Conservation (phyloP, 1,140 invertebrate species). For the Drosophila sp. region DNA sequence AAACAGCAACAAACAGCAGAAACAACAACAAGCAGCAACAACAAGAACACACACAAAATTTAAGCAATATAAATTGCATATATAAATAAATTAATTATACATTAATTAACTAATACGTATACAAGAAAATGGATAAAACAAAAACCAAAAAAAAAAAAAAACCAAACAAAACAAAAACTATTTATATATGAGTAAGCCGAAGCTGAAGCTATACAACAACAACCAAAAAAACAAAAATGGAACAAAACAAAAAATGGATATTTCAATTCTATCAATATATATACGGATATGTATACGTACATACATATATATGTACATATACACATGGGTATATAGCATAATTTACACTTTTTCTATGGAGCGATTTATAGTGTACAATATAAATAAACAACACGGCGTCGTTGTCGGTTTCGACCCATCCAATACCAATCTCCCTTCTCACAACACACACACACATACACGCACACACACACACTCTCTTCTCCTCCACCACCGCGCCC, state of each 20-base stretch:
- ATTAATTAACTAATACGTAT: conserved; percentile 70
- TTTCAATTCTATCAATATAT: conserved; percentile 35
- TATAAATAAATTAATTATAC: conserved; percentile 65
- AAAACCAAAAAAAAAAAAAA: background rate
- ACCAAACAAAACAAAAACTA: conserved; percentile 27
- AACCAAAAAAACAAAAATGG: background rate
- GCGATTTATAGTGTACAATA: conserved; percentile 76
- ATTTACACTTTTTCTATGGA: conserved; percentile 82
- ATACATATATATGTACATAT: conserved; percentile 36
- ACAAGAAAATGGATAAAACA: conserved; percentile 31
- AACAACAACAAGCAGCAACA: conserved; percentile 29
- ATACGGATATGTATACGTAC: conserved; percentile 64
- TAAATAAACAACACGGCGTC: conserved; percentile 33
- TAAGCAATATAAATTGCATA: conserved; percentile 73
- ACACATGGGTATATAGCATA: conserved; percentile 65
- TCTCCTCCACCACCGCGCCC: background rate
- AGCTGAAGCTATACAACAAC: conserved; percentile 28
- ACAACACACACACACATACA: background rate
- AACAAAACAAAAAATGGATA: conserved; percentile 9
- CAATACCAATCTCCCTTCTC: conserved; percentile 14
- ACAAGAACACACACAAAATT: conserved; percentile 41
- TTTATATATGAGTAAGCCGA: conserved; percentile 31
- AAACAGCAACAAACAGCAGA: conserved; percentile 29
- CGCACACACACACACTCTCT: background rate
- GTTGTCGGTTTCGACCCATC: conserved; percentile 58